phyloP scores from a whole-genome alignment of 1,140 invertebrate genomes.

The Hycleus cichorii region DNA sequence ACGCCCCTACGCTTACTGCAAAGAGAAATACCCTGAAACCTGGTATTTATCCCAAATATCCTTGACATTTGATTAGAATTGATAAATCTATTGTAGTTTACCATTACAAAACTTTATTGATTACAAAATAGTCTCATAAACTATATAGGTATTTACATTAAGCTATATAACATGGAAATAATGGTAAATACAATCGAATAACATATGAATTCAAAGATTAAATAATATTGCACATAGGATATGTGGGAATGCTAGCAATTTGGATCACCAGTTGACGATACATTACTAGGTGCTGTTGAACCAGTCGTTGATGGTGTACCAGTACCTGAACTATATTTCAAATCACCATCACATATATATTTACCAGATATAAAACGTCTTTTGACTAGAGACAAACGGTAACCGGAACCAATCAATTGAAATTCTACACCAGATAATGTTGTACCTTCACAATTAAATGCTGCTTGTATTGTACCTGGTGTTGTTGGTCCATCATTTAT shows the following conservation, averaged over 20 bases:
- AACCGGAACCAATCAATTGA: slow-evolving; percentile 79
- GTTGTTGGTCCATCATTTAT: slow-evolving; percentile 71
- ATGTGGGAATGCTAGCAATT: slow-evolving; percentile 38
- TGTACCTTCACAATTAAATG: slow-evolving; percentile 92
- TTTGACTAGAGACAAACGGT: slow-evolving; percentile 89
- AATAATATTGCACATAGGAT: slow-evolving; percentile 25
- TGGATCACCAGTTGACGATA: slow-evolving; percentile 27
- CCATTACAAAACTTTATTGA: slow-evolving; percentile 25
- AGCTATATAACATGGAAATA: slow-evolving; percentile 33
- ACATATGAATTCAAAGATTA: slow-evolving; percentile 19
- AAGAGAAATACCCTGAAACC: too few relatives aligned
- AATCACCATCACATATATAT: slow-evolving; percentile 83
- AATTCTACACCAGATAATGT: slow-evolving; percentile 92
- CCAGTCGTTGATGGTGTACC: slow-evolving; percentile 27
- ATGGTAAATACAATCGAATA: slow-evolving; percentile 31
- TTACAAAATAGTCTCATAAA: slow-evolving; percentile 39
- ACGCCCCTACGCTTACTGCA: too few relatives aligned
- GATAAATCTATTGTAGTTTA: neutral
- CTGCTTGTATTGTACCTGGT: slow-evolving; percentile 76
- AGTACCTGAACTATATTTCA: slow-evolving; percentile 42
- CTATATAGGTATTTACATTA: slow-evolving; percentile 32
- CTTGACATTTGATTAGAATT: neutral
- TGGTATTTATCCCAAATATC: too few relatives aligned
- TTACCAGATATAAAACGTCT: slow-evolving; percentile 87
- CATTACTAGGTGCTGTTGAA: slow-evolving; percentile 22